Evolutionary conservation across 2,888 invertebrate genomes (phyloP).

Genomic region (Zaprionus obscuricornis): DNA sequence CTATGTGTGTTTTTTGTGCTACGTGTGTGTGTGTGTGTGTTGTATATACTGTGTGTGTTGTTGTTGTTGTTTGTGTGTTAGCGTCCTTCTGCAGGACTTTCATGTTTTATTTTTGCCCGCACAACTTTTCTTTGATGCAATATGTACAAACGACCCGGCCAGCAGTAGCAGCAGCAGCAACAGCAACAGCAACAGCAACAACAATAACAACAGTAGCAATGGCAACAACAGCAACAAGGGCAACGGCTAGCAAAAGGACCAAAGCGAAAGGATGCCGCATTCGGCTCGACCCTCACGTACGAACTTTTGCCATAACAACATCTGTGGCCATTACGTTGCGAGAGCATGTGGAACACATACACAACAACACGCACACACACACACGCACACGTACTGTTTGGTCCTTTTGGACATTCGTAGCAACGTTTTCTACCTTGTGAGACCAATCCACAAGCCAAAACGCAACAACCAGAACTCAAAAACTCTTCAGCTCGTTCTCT

Average conservation of each 20-base stretch:
- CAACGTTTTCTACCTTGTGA: constrained; percentile 62
- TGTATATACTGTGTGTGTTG: no score
- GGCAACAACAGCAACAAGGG: constrained; percentile 29
- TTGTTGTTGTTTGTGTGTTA: constrained; percentile 23
- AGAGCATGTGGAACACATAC: constrained; percentile 57
- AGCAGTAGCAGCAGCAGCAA: constrained; percentile 27
- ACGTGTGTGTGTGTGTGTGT: constrained; percentile 8
- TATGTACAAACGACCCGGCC: constrained; percentile 69
- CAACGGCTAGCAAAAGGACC: constrained; percentile 62
- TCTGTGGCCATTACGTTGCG: constrained; percentile 76
- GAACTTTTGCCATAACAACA: constrained; percentile 79
- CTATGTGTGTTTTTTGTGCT: constrained; percentile 22
- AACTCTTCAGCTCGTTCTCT: constrained; percentile 12
- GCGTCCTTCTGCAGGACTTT: constrained; percentile 46
- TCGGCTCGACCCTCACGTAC: constrained; percentile 77
- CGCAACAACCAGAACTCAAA: constrained; percentile 31
- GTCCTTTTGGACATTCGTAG: constrained; percentile 66
- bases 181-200: constrained; percentile 1
- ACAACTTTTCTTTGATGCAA: constrained; percentile 76
- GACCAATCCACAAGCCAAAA: constrained; percentile 38
- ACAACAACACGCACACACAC: constrained; percentile 20
- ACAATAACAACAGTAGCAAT: no score
- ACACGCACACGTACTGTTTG: constrained; percentile 28
- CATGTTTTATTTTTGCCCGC: constrained; percentile 55
- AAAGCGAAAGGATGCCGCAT: constrained; percentile 64